Conservation (phyloP, 2,888 invertebrate species). For the Drosophila tripunctata region DNA sequence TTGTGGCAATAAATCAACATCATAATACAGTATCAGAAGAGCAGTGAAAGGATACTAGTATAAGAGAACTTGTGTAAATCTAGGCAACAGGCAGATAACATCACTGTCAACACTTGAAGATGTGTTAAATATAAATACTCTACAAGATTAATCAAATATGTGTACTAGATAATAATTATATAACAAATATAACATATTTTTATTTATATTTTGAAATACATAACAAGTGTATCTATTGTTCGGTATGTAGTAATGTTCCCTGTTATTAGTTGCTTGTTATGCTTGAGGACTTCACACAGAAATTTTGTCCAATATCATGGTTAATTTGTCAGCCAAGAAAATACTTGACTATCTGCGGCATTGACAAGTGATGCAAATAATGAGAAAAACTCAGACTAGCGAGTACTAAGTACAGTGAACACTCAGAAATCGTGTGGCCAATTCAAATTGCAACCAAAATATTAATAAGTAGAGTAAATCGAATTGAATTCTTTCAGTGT, state of each 20-base stretch:
- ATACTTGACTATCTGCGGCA: neutral
- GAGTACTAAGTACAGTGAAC: neutral
- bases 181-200: neutral
- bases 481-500: neutral
- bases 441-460: too few species aligned
- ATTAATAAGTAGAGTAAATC: too few species aligned
- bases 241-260: neutral
- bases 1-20: slow-evolving; percentile 6
- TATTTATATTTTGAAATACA: neutral
- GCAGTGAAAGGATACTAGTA: too few species aligned
- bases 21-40: neutral
- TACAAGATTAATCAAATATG: neutral
- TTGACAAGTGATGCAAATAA: neutral
- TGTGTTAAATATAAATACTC: neutral
- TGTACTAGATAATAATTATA: too few species aligned
- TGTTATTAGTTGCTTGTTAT: neutral
- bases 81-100: neutral
- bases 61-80: neutral
- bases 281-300: neutral
- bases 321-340: neutral
- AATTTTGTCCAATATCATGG: neutral
- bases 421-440: neutral
- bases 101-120: neutral
- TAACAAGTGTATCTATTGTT: neutral
- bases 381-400: neutral